Conservation (phyloP, 92 coral and sea anemone genomes). For the Actinernus sp. region DNA sequence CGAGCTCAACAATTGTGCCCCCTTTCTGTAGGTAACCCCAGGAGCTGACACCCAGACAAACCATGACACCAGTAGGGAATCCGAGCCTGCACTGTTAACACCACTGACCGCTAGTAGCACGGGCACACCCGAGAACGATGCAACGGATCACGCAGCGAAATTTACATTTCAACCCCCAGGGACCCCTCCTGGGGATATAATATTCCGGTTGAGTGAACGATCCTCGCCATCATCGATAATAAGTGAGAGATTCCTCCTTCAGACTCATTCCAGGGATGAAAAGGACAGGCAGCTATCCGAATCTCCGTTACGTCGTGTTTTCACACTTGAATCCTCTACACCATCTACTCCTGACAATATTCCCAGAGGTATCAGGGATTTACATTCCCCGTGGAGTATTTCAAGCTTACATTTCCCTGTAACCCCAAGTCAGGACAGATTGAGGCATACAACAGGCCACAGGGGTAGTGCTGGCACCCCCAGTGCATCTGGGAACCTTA, state of each 20-base stretch:
- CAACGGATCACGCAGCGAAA: slow-evolving; percentile 11
- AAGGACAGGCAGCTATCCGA: background rate
- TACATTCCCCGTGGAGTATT: slow-evolving; percentile 1
- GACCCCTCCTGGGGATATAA: slow-evolving; percentile 6
- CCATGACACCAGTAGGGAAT: slow-evolving; percentile 35
- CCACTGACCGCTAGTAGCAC: slow-evolving; percentile 65
- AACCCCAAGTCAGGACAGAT: no score
- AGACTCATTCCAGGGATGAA: slow-evolving; percentile 31
- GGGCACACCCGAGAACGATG: slow-evolving; percentile 51
- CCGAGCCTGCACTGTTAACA: slow-evolving; percentile 62
- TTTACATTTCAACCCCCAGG: slow-evolving; percentile 29
- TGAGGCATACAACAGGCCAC: no score
- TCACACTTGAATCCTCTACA: slow-evolving; percentile 15
- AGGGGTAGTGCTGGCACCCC: no score
- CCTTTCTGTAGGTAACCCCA: slow-evolving; percentile 46
- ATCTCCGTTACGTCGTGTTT: slow-evolving; percentile 9
- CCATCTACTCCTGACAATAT: background rate
- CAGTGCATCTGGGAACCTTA: no score
- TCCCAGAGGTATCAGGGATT: background rate
- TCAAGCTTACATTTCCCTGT: background rate
- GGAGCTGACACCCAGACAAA: slow-evolving; percentile 43
- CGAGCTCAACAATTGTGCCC: no score
- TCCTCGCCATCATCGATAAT: slow-evolving; percentile 50
- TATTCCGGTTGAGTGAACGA: background rate
- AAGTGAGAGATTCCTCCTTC: slow-evolving; percentile 35